Percentiles rank a stretch among this genome's conserved stretches.
Evolutionary conservation across 2,888 invertebrate genomes (phyloP).

Genomic region (Dendrolimus houi): DNA sequence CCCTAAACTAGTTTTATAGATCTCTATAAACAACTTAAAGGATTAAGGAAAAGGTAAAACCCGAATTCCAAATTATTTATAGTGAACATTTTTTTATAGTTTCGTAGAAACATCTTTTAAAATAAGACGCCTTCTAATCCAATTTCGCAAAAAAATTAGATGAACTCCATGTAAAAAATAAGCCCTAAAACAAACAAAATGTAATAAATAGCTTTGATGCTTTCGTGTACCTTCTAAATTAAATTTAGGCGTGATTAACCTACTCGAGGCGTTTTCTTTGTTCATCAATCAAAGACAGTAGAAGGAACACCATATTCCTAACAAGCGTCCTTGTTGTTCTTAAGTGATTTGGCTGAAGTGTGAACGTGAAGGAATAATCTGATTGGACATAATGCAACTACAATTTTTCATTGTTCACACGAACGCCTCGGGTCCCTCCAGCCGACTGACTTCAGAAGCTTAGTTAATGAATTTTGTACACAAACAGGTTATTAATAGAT

Average conservation of each 20-base stretch:
- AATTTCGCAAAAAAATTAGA: too few species aligned
- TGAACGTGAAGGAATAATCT: slow-evolving; percentile 33
- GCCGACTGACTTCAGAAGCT: slow-evolving; percentile 66
- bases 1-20: slow-evolving; percentile 3
- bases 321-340: slow-evolving; percentile 36
- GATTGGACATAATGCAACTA: slow-evolving; percentile 58
- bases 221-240: slow-evolving; percentile 65
- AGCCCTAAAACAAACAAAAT: slow-evolving; percentile 65
- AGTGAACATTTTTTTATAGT: background rate
- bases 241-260: slow-evolving; percentile 71
- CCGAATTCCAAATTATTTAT: background rate
- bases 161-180: too few species aligned
- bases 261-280: slow-evolving; percentile 73
- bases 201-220: slow-evolving; percentile 45
- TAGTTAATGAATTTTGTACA: slow-evolving; percentile 70
- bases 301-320: slow-evolving; percentile 58
- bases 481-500: slow-evolving; percentile 70
- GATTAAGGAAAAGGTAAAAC: background rate
- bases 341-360: slow-evolving; percentile 10
- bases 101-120: background rate
- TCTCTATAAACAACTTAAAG: background rate
- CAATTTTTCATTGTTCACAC: slow-evolving; percentile 63
- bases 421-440: slow-evolving; percentile 41
- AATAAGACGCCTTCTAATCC: too few species aligned
- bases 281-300: slow-evolving; percentile 68